A percentile compares a stretch with the other conserved stretches of the same genome.
Conservation (phyloP, 2,113 vertebrate genomes). For the Pterophyllum scalare region DNA sequence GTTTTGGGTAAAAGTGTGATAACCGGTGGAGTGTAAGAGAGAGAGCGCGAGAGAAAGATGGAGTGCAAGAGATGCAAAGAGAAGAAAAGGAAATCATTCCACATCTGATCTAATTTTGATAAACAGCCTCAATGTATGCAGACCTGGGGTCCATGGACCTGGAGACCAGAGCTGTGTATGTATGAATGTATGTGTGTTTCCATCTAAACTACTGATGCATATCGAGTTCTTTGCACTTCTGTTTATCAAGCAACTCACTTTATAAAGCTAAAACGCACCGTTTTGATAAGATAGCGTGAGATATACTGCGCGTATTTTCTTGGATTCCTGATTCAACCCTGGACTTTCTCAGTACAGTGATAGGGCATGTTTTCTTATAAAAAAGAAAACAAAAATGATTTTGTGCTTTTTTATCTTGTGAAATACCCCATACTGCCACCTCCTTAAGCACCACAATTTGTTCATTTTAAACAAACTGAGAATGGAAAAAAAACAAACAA, state of each 20-base stretch:
- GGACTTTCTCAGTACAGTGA: not conserved
- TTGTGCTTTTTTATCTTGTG: slow-evolving; percentile 9
- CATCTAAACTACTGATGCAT: slow-evolving; percentile 22
- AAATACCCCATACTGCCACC: not conserved
- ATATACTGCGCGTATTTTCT: slow-evolving; percentile 20
- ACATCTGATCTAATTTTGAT: slow-evolving; percentile 66
- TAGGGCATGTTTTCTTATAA: not conserved
- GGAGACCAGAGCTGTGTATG: not conserved
- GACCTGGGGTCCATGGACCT: slow-evolving; percentile 17
- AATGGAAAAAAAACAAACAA: not conserved
- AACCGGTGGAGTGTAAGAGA: slow-evolving; percentile 37
- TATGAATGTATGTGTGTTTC: not conserved
- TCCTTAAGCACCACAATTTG: not conserved
- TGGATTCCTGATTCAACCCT: slow-evolving; percentile 6
- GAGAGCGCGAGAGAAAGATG: not conserved
- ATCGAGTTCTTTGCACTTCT: slow-evolving; percentile 15
- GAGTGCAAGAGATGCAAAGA: slow-evolving; percentile 19
- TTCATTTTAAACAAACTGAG: not conserved
- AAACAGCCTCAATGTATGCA: slow-evolving; percentile 46
- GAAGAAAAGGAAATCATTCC: slow-evolving; percentile 42
- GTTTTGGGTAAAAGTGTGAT: slow-evolving; percentile 45
- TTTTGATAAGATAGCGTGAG: slow-evolving; percentile 32
- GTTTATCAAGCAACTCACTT: slow-evolving; percentile 41
- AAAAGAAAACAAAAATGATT: accelerated
- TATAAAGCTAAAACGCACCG: slow-evolving; percentile 8